phyloP scores from a whole-genome alignment of 2,797 vertebrate species.

The Urosaurus nigricauda region DNA sequence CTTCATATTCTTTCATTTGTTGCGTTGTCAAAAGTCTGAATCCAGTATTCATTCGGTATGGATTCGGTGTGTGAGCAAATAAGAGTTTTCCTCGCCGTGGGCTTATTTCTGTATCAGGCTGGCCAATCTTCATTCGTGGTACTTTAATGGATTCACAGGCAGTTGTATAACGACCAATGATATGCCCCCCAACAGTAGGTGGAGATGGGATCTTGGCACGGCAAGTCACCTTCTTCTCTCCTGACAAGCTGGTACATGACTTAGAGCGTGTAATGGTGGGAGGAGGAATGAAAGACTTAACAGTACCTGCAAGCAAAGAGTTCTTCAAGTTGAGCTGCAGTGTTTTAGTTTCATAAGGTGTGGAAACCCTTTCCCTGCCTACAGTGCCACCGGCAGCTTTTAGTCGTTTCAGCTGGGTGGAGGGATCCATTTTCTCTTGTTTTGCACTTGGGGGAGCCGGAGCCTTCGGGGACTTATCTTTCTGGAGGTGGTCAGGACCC shows the following conservation, averaged over 20 bases:
- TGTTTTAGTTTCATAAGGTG: slow-evolving; percentile 70
- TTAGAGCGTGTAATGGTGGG: slow-evolving; percentile 61
- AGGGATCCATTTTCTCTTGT: slow-evolving; percentile 34
- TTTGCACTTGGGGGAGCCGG: background rate
- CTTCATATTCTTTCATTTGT: slow-evolving; percentile 67
- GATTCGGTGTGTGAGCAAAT: slow-evolving; percentile 19
- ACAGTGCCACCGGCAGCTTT: slow-evolving; percentile 25
- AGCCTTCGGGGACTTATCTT: background rate
- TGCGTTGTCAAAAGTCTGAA: slow-evolving; percentile 78
- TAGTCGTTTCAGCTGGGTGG: slow-evolving; percentile 14
- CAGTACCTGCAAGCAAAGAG: slow-evolving; percentile 53
- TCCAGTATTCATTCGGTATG: slow-evolving; percentile 57
- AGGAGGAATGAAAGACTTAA: slow-evolving; percentile 74
- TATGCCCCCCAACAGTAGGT: background rate
- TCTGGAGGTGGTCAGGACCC: slow-evolving; percentile 56
- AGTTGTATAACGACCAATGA: slow-evolving; percentile 28
- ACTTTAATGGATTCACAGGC: slow-evolving; percentile 44
- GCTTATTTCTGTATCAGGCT: background rate
- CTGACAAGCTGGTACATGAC: slow-evolving; percentile 11
- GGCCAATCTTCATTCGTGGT: slow-evolving; percentile 39
- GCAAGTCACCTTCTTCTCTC: background rate
- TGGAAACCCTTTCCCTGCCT: slow-evolving; percentile 58
- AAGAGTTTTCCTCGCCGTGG: slow-evolving; percentile 14
- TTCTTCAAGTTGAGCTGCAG: slow-evolving; percentile 69
- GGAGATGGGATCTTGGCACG: background rate